A percentile compares a stretch with the other conserved stretches of the same genome.
phyloP scores from a whole-genome alignment of 2,888 invertebrate genomes.

The Spialia ferax region DNA sequence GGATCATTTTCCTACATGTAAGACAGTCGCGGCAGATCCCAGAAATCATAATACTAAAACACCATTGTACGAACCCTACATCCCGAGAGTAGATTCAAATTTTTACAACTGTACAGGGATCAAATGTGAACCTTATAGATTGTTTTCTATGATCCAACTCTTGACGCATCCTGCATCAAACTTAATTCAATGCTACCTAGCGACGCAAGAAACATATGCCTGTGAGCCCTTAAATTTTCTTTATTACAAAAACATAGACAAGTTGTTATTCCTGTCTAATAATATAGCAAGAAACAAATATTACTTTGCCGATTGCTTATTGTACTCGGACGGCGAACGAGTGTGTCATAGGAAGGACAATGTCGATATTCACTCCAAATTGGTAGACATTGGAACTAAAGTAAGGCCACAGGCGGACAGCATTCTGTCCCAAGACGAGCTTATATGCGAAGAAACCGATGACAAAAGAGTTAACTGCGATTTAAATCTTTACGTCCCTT shows the following conservation, averaged over 20 bases:
- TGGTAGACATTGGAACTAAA: constrained; percentile 67
- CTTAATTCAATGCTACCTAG: constrained; percentile 61
- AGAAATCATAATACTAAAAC: constrained; percentile 50
- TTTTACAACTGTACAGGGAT: constrained; percentile 65
- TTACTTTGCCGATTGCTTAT: constrained; percentile 74
- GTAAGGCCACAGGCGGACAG: constrained; percentile 65
- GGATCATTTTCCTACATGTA: constrained; percentile 67
- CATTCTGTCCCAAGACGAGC: constrained; percentile 73
- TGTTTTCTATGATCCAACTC: constrained; percentile 64
- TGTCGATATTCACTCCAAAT: constrained; percentile 59
- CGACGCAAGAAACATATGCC: constrained; percentile 52
- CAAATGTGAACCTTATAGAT: constrained; percentile 58
- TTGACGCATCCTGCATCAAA: constrained; percentile 56
- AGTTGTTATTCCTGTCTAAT: constrained; percentile 65
- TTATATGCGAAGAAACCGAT: constrained; percentile 69
- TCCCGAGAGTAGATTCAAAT: constrained; percentile 61
- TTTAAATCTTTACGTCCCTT: constrained; percentile 66
- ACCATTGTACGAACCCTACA: constrained; percentile 73
- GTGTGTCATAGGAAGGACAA: constrained; percentile 69
- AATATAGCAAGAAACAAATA: constrained; percentile 64
- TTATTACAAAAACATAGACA: constrained; percentile 71
- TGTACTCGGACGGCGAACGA: constrained; percentile 67
- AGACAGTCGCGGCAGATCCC: constrained; percentile 51
- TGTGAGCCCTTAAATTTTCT: constrained; percentile 69
- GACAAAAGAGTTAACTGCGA: constrained; percentile 65